phyloP scores from a whole-genome alignment of 37 sponge, comb jelly and placozoan species.

The Geodia barretti region DNA sequence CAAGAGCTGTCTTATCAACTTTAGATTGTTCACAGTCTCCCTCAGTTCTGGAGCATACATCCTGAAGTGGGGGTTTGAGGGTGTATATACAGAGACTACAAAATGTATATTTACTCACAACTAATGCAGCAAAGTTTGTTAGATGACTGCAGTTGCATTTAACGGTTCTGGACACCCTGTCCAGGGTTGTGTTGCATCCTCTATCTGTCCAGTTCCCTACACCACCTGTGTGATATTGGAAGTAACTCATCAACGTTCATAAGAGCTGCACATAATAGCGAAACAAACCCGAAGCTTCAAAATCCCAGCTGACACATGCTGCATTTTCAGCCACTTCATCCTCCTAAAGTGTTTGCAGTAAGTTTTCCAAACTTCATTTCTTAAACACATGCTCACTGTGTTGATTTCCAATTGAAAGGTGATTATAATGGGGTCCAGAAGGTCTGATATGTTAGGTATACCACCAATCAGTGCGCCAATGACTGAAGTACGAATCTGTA shows the following conservation, averaged over 20 bases:
- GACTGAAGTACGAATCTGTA: neutral
- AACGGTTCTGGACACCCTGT: neutral
- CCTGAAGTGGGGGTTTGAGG: too few relatives aligned
- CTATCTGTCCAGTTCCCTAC: constrained; percentile 30
- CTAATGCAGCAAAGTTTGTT: constrained; percentile 46
- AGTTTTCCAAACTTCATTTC: too few relatives aligned
- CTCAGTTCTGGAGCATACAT: constrained; percentile 11
- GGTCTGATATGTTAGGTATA: neutral
- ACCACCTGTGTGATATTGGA: constrained; percentile 8
- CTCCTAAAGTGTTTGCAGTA: too few relatives aligned
- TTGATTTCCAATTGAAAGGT: neutral
- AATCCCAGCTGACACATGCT: constrained; percentile 28
- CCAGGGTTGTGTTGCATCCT: constrained; percentile 14
- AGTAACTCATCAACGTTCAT: neutral
- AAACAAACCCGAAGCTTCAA: constrained; percentile 10
- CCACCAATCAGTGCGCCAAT: neutral
- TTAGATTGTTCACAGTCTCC: neutral
- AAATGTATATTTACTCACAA: constrained; percentile 8
- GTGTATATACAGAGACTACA: neutral
- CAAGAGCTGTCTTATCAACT: constrained; percentile 4
- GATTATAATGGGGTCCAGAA: neutral
- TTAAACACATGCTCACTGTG: neutral
- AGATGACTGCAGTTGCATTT: constrained; percentile 36
- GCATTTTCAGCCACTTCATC: neutral
- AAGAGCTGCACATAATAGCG: neutral